These are phyloP conservation scores for Ictidomys tridecemlineatus DNA, from an alignment of 2,113 vertebrate species.

Conservation along the genomic window DNA sequence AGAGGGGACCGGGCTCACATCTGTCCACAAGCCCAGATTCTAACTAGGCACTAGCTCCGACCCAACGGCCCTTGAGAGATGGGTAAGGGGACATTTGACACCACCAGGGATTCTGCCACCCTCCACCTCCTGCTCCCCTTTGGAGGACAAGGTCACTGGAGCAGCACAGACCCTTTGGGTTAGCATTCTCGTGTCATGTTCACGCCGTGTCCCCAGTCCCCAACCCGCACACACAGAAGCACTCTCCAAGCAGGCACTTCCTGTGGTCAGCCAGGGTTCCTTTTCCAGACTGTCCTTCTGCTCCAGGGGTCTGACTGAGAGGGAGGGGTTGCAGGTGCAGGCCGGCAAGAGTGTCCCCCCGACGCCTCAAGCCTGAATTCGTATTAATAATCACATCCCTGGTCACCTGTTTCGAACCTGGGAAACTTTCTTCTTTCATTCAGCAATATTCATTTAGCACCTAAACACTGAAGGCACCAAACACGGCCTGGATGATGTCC, in stretches of 20 bases:
- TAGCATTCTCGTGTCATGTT: slow-evolving; percentile 36
- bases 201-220: too few species aligned
- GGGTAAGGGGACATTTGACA: neutral
- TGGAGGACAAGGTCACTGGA: neutral
- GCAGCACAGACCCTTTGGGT: slow-evolving; percentile 68
- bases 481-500: neutral
- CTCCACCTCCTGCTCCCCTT: slow-evolving; percentile 15
- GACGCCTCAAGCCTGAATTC: neutral
- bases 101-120: neutral
- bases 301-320: neutral
- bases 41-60: slow-evolving; percentile 44
- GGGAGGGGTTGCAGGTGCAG: neutral
- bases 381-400: neutral
- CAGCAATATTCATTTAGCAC: neutral
- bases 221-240: accelerated
- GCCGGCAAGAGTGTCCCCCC: neutral
- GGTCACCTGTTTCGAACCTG: neutral
- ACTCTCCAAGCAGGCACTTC: neutral
- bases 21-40: slow-evolving; percentile 21
- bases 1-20: slow-evolving; percentile 7
- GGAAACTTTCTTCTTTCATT: neutral
- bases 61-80: slow-evolving; percentile 45
- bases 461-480: neutral
- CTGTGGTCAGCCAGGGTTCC: slow-evolving; percentile 8
- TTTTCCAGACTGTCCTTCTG: neutral